Base-by-base conservation (phyloP, 92 coral and sea anemone species). In the Epizoanthus stellaris region DNA sequence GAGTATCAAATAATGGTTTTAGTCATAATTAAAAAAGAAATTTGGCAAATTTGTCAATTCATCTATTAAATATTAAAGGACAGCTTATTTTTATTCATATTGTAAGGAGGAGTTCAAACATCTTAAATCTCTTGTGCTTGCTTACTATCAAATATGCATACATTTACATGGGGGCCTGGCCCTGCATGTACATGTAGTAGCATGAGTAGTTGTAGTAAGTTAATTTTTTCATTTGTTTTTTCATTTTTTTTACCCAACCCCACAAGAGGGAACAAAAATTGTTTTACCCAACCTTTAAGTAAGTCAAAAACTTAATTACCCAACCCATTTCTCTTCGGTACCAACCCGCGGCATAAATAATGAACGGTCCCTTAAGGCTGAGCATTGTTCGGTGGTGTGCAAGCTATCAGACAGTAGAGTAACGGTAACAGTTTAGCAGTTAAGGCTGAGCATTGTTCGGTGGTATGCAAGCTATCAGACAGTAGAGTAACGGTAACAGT, bases 271-370 rank as follows among this genome's bases (percentile, higher is more conserved):
- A 64, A 64, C 68, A 64, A 20, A 64, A 64, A 21, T n/a, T 64
- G 21, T 20, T 64, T 64, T 64, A 64, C 68, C 68, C 38, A 64
- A 64, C 68, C 68, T 64, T 64, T 64, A n/a, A 20, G 68, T 64
- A 64, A 64, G 68, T 64, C 30, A 20, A 64, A 64, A 64, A n/a
- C 13, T 20, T 64, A 64, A 64, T 64, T 64, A 64, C 38, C 68
- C 68, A 23, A 23, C 25, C 25, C 25, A 23, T 23, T 23, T 23
- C 25, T 23, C 25, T 23, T 23, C 25, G 25, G 65, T 74, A 63
- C 80, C 80, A 75, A 75, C 80, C 80, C 14, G 21, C 45, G 65
- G 61, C 80, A 75, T 75, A 75, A 74, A 54, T 75, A 53, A 75
- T 75, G 49, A 75, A 42, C 19, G 47, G 66, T 53, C 53, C 64